Base-by-base conservation (phyloP, 1,140 invertebrate genomes). In the Matsumurasca onukii region DNA sequence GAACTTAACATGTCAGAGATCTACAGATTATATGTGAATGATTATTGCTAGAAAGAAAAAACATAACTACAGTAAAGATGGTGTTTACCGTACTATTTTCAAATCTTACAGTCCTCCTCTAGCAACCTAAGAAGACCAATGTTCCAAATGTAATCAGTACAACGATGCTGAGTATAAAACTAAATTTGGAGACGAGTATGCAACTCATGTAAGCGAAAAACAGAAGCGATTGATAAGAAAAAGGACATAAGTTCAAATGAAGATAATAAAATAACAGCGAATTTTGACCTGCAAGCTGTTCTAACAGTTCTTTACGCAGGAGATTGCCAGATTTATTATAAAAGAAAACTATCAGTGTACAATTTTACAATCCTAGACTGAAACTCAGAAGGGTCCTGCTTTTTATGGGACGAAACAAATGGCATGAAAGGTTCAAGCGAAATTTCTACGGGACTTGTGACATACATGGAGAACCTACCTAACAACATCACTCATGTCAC, bases 201-300 rank as follows among this genome's bases (percentile, higher is more conserved):
- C 70, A 31, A 49, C 25, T 17, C 76, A 77, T 67, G 66, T 69
- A 17, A 22, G 30, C 71, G 73, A 45, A 73, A 77, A 71, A 57
- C 70, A 51, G 66, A 49, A 30, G 71, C 71, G 15, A 51, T 70
- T 59, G 22, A 72, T 27, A 66, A 74, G 48, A 72, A 74, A 27
- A 15, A 64, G 1, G 73, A 74, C 51, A 75, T 73, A 61, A 13
- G 67, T 67, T 68, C 68, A 49, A 70, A 71, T 57, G 57, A 45
- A 52, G 31, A 70, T 27, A 67, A 74, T 67, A 15, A 17, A 30
- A 71, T 69, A 51, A 66, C 67, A 71, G 71, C 72, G n/a, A 69
- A 51, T 31, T 77, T 75, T 70, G 76, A 77, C 66, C 52, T 76
- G 20, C 72, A 76, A 55, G 70, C 73, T 48, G 71, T 73, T 15